Evolutionary conservation across 1,140 invertebrate species (phyloP).

Genomic region (Pseudomyrmex flavicornis): DNA sequence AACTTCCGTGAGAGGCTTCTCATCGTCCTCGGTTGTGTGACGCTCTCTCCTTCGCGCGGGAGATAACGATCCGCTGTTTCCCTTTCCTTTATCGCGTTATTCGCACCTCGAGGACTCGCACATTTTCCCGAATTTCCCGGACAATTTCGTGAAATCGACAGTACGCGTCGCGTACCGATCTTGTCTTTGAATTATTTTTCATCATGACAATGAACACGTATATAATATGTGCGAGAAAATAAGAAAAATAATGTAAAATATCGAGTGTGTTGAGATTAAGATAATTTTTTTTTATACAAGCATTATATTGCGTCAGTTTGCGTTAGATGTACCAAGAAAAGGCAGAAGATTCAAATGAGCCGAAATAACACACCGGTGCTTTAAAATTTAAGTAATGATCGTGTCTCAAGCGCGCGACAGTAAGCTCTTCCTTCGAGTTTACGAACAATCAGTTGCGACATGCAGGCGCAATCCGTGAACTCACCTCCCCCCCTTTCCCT

Average conservation of each 20-base stretch:
- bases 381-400: neutral
- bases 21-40: slow-evolving; percentile 2
- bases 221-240: too few species aligned
- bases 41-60: slow-evolving; percentile 21
- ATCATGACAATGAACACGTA: too few species aligned
- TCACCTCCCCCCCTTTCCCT: too few species aligned
- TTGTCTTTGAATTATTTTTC: too few species aligned
- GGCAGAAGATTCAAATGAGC: neutral
- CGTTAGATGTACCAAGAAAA: too few species aligned
- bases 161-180: neutral
- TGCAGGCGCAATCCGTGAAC: neutral
- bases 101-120: slow-evolving; percentile 36
- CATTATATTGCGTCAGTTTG: too few species aligned
- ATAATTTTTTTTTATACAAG: too few species aligned
- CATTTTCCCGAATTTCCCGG: slow-evolving; percentile 4
- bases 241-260: too few species aligned
- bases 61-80: slow-evolving; percentile 53
- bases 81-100: slow-evolving; percentile 28
- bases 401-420: neutral
- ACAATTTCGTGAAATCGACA: slow-evolving; percentile 47
- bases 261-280: too few species aligned
- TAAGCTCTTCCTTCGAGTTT: neutral
- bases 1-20: slow-evolving; percentile 51
- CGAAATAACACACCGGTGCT: neutral
- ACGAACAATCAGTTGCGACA: neutral